A percentile compares a stretch with the other conserved stretches of the same genome.
These are phyloP conservation scores for Gymnogyps californianus DNA, from an alignment of 2,113 vertebrate species.

Conservation along the genomic window DNA sequence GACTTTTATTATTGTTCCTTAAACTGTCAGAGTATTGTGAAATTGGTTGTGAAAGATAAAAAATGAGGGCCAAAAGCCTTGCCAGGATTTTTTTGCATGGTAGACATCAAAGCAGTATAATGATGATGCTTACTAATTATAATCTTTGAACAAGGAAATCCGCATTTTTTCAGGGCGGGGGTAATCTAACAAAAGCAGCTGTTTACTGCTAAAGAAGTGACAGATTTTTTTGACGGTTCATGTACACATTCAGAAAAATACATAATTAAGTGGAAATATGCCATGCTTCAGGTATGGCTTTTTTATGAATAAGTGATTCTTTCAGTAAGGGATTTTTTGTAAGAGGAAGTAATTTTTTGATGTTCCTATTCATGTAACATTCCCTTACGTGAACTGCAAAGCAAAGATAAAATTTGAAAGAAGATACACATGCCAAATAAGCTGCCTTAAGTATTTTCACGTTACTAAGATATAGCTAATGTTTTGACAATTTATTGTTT, in stretches of 20 bases:
- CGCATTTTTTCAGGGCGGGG: slow-evolving; percentile 30
- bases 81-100: not conserved
- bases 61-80: not conserved
- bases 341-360: not conserved
- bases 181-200: slow-evolving; percentile 17
- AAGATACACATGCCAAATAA: not conserved
- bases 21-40: not conserved
- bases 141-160: not conserved
- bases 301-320: not conserved
- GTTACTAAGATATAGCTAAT: not conserved
- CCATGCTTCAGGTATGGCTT: not conserved
- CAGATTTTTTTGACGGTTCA: not conserved
- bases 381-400: not conserved
- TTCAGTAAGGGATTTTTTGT: not conserved
- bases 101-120: not conserved
- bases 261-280: not conserved
- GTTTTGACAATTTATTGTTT: not conserved
- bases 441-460: not conserved
- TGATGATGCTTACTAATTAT: not conserved
- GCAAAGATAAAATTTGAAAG: not conserved
- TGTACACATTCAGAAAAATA: not conserved
- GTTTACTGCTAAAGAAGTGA: not conserved
- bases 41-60: not conserved
- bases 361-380: not conserved
- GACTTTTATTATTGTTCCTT: not conserved